Conservation (phyloP, 2,113 vertebrate species). For the Oncorhynchus nerka region DNA sequence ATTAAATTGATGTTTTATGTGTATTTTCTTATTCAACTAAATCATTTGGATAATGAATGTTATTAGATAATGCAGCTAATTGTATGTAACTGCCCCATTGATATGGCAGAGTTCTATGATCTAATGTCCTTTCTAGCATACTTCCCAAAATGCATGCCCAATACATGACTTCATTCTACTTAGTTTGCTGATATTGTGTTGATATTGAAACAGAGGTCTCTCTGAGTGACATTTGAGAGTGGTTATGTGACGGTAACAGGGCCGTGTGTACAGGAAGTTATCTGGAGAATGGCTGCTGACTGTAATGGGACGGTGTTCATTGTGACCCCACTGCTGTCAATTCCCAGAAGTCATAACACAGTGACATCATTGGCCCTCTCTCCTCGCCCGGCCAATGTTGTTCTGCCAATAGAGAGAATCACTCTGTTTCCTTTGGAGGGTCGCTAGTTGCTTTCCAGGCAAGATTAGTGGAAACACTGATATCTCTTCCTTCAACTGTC, state of each 20-base stretch:
- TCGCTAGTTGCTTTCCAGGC: constrained; percentile 1
- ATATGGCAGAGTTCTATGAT: no score
- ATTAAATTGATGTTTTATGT: no score
- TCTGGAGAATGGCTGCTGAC: constrained; percentile 55
- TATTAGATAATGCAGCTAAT: no score
- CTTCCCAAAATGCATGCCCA: no score
- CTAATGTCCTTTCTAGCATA: no score
- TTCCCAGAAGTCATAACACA: constrained; percentile 61
- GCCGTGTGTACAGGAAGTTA: constrained; percentile 59
- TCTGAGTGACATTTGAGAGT: not conserved
- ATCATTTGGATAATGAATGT: no score
- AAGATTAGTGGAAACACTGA: not conserved
- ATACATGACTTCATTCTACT: no score
- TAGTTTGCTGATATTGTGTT: no score
- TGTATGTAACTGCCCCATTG: no score
- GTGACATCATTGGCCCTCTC: constrained; percentile 33
- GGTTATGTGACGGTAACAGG: constrained; percentile 50
- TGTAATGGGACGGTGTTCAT: constrained; percentile 2
- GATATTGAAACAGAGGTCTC: not conserved
- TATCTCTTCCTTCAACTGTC: not conserved
- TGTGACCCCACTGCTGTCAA: constrained; percentile 37
- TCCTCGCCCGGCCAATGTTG: constrained; percentile 12
- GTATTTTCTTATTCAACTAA: no score
- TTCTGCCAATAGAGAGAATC: constrained; percentile 7
- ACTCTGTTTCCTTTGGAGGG: not conserved